Conservation (phyloP, 1,140 invertebrate species). For the Drosophila seguyi region DNA sequence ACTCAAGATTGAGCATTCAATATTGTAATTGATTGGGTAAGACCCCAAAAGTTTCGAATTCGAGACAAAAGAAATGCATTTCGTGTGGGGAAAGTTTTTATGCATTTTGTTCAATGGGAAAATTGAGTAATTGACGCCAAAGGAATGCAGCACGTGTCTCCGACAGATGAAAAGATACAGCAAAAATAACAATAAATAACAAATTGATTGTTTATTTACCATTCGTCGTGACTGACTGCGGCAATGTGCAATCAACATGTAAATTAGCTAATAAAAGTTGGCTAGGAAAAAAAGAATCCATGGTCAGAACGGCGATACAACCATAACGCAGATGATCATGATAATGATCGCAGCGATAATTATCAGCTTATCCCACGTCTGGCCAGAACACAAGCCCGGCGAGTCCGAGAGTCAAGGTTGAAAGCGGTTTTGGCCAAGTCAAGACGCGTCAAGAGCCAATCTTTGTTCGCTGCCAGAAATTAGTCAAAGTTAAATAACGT, state of each 20-base stretch:
- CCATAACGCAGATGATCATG: slow-evolving; percentile 42
- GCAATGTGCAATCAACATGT: slow-evolving; percentile 68
- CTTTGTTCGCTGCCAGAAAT: slow-evolving; percentile 42
- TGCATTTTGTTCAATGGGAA: slow-evolving; percentile 4
- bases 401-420: slow-evolving; percentile 41
- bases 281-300: slow-evolving; percentile 16
- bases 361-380: slow-evolving; percentile 60
- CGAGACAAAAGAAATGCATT: slow-evolving; percentile 64
- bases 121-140: slow-evolving; percentile 38
- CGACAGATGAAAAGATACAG: slow-evolving; percentile 15
- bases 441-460: slow-evolving; percentile 4
- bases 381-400: slow-evolving; percentile 46
- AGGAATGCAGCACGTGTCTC: slow-evolving; percentile 45
- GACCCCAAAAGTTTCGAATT: slow-evolving; percentile 35
- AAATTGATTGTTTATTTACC: slow-evolving; percentile 58
- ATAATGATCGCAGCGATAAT: slow-evolving; percentile 46
- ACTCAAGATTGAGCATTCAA: slow-evolving; percentile 66
- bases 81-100: slow-evolving; percentile 56
- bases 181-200: slow-evolving; percentile 73
- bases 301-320: slow-evolving; percentile 25
- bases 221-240: slow-evolving; percentile 59
- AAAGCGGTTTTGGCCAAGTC: slow-evolving; percentile 16
- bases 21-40: slow-evolving; percentile 69
- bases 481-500: slow-evolving; percentile 48
- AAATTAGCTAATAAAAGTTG: slow-evolving; percentile 70